Evolutionary conservation across 2,888 invertebrate species (phyloP), one percentile per base, ranked within the genome.

Genomic region (Leptinotarsa haldemani): DNA sequence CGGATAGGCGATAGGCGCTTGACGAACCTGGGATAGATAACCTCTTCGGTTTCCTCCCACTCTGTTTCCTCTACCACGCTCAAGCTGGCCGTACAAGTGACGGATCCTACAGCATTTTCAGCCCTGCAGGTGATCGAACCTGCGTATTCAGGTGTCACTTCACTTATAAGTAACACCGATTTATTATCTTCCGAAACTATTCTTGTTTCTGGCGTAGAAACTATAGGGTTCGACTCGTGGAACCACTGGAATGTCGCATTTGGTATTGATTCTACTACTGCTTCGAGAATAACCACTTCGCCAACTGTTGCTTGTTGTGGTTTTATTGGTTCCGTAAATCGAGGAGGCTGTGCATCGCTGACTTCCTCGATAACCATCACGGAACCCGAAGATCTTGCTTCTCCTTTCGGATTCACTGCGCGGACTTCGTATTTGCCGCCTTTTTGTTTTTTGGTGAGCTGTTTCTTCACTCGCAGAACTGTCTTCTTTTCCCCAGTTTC

Each of bases 241-340:
- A 93, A 96, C 97, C 97, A 97, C 85, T 94, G 94, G 90, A 96
- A 96, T 2, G 95, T 94, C 61, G 95, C 95, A 68, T 90, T 89
- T 4, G 96, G 96, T 83, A 89, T 90, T 15, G 96, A 94, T 79
- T 91, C 91, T 1, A 96, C 96, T 78, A 90, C 88, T 4, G 93
- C 92, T 88, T 96, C 95, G 82, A 96, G 88, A 73, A 97, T 91
- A 16, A 94, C 92, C 63, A 94, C 93, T 84, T 95, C 94, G 73
- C 94, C 94, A 83, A 92, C 89, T 46, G 90, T 90, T 69, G 94
- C 92, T 81, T 90, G 90, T 85, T 93, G 92, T 3, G 95, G 94
- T 82, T 90, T 88, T 67, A 95, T 88, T 20, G 93, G 91, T 86
- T 93, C 90, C 71, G 93, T 90, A 85, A 96, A 96, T 78, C 90